Evolutionary conservation across 2,113 vertebrate species (phyloP), one percentile per base, ranked within the genome.

Genomic region (Engraulis encrasicolus): DNA sequence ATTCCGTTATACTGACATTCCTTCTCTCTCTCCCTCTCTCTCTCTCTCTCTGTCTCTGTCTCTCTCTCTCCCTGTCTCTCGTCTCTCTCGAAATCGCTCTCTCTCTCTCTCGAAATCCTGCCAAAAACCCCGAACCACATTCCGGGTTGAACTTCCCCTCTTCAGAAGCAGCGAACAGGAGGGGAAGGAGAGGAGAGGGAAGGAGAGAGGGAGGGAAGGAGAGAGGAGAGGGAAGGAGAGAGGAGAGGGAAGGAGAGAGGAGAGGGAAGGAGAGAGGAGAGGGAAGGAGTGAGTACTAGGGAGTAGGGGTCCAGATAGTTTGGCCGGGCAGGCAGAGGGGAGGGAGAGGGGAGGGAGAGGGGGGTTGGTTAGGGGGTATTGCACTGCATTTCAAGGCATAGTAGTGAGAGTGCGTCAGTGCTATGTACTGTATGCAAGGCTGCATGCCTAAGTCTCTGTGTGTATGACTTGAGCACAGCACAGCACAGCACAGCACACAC

Each of bases 141-240:
- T 93, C 94, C 92, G 90, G 86, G 89, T 86, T 82, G 93, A 85
- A 88, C 87, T 94, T 94, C 89, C 87, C 92, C 93, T 91, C 93
- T 94, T 91, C 93, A 90, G 40, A 89, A 93, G 94, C 91, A 93
- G 87, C 84, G 88, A 50, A 58, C 78, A 82, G 77, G 82, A 45
- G 83, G 58, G 84, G 71, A 66, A 36, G 82, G 50, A 50, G 82
- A 45, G 83, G 58, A 82, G 71, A 66, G 45, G 82, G 50, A 50
- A 15, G 52, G 19, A 20, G 52, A 45, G 40, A 45, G 40, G 40
- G 3, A 9, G 58, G 66, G 78, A 77, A n/a, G n/a, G n/a, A n/a
- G 40, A 78, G 40, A 45, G 40, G 3, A 7, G 40, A 7, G 40
- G 40, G 6, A 38, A 3, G 48, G 79, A 27, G 11, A 9, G 17